A percentile compares a stretch with the other conserved stretches of the same genome.
Evolutionary conservation across 2,113 vertebrate genomes (phyloP).

Genomic region (Tursiops truncatus): DNA sequence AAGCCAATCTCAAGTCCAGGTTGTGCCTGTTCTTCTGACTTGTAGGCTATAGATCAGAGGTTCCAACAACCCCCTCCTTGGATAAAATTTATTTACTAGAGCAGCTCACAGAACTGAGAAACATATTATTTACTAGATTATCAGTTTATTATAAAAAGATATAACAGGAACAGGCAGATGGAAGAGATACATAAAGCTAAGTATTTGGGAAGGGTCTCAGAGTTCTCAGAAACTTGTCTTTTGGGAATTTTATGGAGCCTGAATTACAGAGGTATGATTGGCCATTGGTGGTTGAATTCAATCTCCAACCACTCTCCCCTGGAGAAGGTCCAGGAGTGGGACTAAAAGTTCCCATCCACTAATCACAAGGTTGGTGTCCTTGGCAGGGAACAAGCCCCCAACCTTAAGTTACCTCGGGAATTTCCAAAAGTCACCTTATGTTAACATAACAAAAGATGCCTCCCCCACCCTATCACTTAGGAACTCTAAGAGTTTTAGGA

Average conservation of each 20-base stretch:
- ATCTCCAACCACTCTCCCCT: background rate
- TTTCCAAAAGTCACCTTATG: background rate
- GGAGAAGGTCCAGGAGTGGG: background rate
- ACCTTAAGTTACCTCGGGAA: background rate
- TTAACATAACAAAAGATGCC: background rate
- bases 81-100: background rate
- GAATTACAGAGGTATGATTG: background rate
- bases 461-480: background rate
- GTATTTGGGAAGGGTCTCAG: background rate
- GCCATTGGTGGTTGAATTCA: background rate
- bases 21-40: background rate
- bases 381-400: background rate
- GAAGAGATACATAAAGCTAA: background rate
- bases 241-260: background rate
- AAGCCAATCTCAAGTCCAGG: background rate
- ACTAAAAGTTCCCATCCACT: background rate
- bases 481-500: background rate
- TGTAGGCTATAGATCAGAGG: background rate
- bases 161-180: background rate
- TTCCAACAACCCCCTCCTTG: background rate
- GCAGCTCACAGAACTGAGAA: background rate
- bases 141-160: background rate
- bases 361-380: background rate
- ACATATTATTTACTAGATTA: background rate
- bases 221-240: background rate